Evolutionary conservation across 2,888 invertebrate species (phyloP), one percentile per base, ranked within the genome.

Genomic region (Mongoloraphidia duomilia): DNA sequence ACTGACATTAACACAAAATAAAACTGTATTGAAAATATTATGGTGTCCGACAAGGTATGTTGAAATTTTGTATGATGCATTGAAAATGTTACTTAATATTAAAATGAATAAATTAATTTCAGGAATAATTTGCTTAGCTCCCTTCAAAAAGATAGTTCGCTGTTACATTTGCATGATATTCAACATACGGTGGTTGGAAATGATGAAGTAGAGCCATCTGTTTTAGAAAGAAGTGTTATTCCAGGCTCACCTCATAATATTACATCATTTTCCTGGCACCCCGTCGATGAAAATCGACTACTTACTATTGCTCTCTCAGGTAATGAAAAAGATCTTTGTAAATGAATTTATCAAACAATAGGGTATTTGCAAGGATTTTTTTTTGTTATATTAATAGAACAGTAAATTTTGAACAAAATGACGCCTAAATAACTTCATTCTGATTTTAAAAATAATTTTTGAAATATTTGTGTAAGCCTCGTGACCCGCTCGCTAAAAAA

Each of bases 251-350:
- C 65, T 8, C 66, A 68, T 53, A 65, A 65, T 41, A 67, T 91
- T 11, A 78, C 82, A 9, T 83, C 89, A 52, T 86, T 90, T 65
- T 80, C 84, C 36, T 95, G 95, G 91, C 94, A 95, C 69, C 84
- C 86, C 2, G 72, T 72, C 5, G 82, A 89, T 60, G 84, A 84
- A 64, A 87, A 87, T 60, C 69, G 87, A 35, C 70, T 91, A 55
- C 68, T 91, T 46, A 79, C 82, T 0, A 77, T 84, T 44, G 70
- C 76, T n/a, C 61, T 72, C 2, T 69, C 72, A 43, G 77, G 77
- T 75, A 58, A 50, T 43, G 13, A 47, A 44, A n/a, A 13, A 14
- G 4, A 4, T 17, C 17, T 17, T 4, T 17, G 17, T 17, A 4
- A 17, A 17, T 17, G 17, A 17, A 17, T 17, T 17, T 17, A 17